phyloP scores from a whole-genome alignment of 1,140 invertebrate species.

The Potamilus streckersoni region DNA sequence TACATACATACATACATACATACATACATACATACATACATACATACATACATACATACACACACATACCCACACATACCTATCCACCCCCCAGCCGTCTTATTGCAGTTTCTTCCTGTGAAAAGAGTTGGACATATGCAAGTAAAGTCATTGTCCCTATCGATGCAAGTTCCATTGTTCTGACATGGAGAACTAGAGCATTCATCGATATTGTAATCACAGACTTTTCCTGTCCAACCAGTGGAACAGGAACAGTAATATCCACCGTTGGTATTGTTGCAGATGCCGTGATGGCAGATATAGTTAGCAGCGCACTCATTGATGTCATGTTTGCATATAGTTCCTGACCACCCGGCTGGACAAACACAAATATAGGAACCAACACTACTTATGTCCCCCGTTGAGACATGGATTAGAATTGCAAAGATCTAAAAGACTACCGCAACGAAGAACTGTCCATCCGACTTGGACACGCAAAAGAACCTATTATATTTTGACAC shows the following conservation, averaged over 20 bases:
- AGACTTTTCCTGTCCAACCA: not conserved
- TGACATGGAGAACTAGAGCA: not conserved
- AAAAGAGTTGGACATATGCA: not conserved
- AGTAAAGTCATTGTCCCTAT: not conserved
- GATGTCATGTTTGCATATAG: slow-evolving; percentile 85
- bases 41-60: no score
- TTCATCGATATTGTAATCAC: not conserved
- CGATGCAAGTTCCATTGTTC: not conserved
- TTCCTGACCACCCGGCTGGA: slow-evolving; percentile 89
- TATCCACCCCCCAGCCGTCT: no score
- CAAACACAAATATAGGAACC: slow-evolving; percentile 50
- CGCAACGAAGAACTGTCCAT: no score
- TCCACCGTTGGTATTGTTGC: not conserved
- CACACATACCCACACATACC: no score
- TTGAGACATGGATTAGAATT: slow-evolving; percentile 41
- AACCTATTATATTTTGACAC: slow-evolving; percentile 1
- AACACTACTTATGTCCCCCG: slow-evolving; percentile 49
- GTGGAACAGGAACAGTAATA: not conserved
- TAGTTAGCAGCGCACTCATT: slow-evolving; percentile 2
- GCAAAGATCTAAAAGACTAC: no score
- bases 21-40: no score
- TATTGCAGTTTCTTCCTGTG: no score
- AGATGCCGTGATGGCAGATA: not conserved
- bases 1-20: no score
- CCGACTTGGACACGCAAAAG: not conserved